Conservation (phyloP, 2,888 invertebrate species). For the Lagria hirta region DNA sequence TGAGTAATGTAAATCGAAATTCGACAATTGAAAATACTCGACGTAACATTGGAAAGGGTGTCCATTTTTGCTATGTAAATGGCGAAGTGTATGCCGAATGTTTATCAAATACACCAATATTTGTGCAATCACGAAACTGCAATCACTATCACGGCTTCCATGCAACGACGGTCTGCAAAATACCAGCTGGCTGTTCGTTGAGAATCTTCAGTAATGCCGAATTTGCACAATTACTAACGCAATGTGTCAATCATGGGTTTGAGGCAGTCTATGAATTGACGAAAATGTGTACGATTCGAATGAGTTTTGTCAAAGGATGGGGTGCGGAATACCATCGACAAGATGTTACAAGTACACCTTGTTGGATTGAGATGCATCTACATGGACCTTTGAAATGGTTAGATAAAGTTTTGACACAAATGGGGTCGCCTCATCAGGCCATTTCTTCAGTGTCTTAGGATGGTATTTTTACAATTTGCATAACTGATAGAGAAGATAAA, state of each 20-base stretch:
- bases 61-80: conserved; percentile 73
- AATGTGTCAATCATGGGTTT: conserved; percentile 97
- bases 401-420: conserved; percentile 96
- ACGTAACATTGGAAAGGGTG: conserved; percentile 88
- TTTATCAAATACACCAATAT: conserved; percentile 94
- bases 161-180: conserved; percentile 98
- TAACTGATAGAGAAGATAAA: conserved; percentile 5
- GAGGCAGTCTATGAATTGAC: conserved; percentile 99
- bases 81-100: conserved; percentile 99
- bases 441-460: conserved; percentile 90
- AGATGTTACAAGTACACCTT: conserved; percentile 98
- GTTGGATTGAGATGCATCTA: conserved; percentile 99
- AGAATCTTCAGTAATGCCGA: conserved; percentile 99
- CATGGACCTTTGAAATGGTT: conserved; percentile 98
- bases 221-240: conserved; percentile 92
- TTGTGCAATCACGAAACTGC: conserved; percentile 97
- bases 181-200: conserved; percentile 92
- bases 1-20: conserved; percentile 98
- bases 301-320: conserved; percentile 99
- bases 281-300: conserved; percentile 98
- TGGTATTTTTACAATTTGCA: neutral
- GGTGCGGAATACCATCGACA: conserved; percentile 99
- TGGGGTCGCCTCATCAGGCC: conserved; percentile 97
- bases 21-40: conserved; percentile 98
- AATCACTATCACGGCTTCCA: conserved; percentile 99